A percentile compares a stretch with the other conserved stretches of the same genome.
Conservation (phyloP, 2,113 vertebrate species). For the Lasiurus borealis region DNA sequence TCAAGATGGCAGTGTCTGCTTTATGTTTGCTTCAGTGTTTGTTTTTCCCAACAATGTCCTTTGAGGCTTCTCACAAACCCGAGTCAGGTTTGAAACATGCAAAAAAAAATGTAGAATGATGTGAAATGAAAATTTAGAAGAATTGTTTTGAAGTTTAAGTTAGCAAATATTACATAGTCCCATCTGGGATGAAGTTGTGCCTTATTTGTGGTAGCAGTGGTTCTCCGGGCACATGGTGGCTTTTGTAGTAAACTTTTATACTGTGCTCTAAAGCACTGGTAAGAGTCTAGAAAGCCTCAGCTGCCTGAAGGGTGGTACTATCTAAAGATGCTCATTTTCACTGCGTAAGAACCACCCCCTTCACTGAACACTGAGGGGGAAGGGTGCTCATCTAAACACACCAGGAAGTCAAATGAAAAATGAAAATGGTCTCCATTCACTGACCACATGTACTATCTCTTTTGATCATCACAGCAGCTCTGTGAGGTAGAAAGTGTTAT, state of each 20-base stretch:
- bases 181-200: not conserved
- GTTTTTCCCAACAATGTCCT: not conserved
- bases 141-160: not conserved
- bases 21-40: not conserved
- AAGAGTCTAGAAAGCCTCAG: not conserved
- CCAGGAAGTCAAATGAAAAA: slow-evolving; percentile 33
- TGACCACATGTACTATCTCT: not conserved
- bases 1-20: not conserved
- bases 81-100: not conserved
- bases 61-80: slow-evolving; percentile 19
- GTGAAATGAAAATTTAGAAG: slow-evolving; percentile 37
- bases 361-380: not conserved
- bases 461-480: slow-evolving; percentile 27
- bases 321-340: not conserved
- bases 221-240: not conserved
- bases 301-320: not conserved
- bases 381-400: not conserved
- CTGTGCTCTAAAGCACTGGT: not conserved
- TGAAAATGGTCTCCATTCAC: not conserved
- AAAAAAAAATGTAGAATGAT: not conserved
- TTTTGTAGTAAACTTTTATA: not conserved
- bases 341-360: not conserved
- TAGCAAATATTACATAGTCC: not conserved
- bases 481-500: not conserved
- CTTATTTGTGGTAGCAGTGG: not conserved